Evolutionary conservation across 92 coral and sea anemone genomes (phyloP).

Genomic region (Actinernus sp.): DNA sequence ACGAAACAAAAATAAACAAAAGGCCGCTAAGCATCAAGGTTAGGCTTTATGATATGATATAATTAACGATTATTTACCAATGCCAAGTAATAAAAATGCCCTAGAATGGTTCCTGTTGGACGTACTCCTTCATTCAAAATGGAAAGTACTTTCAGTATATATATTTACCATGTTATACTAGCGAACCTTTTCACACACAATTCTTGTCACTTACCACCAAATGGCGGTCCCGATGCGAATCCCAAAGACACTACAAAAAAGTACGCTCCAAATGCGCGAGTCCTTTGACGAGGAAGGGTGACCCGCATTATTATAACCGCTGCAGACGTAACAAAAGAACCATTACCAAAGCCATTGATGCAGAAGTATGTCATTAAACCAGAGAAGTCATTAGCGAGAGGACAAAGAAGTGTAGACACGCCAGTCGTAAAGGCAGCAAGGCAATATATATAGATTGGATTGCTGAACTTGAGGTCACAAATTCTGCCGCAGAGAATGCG

Average conservation of each 20-base stretch:
- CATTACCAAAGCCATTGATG: neutral
- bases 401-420: no score
- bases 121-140: no score
- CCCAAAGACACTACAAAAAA: neutral
- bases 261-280: neutral
- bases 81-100: no score
- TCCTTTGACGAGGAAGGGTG: neutral
- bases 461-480: neutral
- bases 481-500: neutral
- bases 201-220: slow-evolving; percentile 5
- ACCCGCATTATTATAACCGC: neutral
- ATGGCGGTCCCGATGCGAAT: neutral
- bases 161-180: no score
- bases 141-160: no score
- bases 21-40: no score
- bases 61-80: no score
- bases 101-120: no score
- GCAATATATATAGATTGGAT: neutral
- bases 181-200: no score
- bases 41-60: no score
- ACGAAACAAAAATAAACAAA: no score
- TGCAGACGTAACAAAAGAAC: neutral
- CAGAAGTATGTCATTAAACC: neutral
- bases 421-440: no score
- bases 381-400: neutral